Base-by-base conservation (phyloP, 2,113 vertebrate species). In the Notarius quadriscutis region DNA sequence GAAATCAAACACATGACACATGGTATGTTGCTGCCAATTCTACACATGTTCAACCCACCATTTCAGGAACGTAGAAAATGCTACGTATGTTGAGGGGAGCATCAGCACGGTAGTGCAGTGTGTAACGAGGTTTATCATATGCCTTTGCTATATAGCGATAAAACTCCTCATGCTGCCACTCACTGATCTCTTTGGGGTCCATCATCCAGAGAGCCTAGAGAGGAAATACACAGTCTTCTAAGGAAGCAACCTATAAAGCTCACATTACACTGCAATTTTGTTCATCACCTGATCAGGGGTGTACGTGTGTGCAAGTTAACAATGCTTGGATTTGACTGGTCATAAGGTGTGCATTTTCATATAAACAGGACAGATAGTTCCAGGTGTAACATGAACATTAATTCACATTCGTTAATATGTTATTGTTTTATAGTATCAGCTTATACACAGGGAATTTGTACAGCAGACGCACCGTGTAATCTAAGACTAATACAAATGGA, bases 41-140 rank as follows among this genome's bases (percentile, higher is more conserved):
- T 65, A 65, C 14, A n/a, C 7, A 41, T 62, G 7, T 74, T 50
- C 79, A 58, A 30, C 87, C 72, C 84, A 99, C 98, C 85, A 90
- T 87, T 0, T 97, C 97, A 0, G 98, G 97, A 75, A 99, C 97
- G 0, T 99, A 99, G 93, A 99, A 99, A 93, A 99, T 96, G 92
- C 97, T 98, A 58, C 97, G 96, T 93, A 99, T 99, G 93, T 97
- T 98, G 93, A 99, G 95, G 0, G 98, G 98, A 0, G 97, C 98
- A 0, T 99, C 98, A 0, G 97, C 93, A 71, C 94, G 96, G 93
- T 99, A 99, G 92, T 99, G 98, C 89, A 99, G 96, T 4, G 93
- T 85, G 85, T 99, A 99, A 90, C 98, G 98, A 0, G 98, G 98
- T 89, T 95, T 97, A 89, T 99, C 98, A 0, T 97, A 96, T 0